A percentile compares a stretch with the other conserved stretches of the same genome.
Evolutionary conservation across 1,140 invertebrate genomes (phyloP).

Genomic region (Drepana arcuata): DNA sequence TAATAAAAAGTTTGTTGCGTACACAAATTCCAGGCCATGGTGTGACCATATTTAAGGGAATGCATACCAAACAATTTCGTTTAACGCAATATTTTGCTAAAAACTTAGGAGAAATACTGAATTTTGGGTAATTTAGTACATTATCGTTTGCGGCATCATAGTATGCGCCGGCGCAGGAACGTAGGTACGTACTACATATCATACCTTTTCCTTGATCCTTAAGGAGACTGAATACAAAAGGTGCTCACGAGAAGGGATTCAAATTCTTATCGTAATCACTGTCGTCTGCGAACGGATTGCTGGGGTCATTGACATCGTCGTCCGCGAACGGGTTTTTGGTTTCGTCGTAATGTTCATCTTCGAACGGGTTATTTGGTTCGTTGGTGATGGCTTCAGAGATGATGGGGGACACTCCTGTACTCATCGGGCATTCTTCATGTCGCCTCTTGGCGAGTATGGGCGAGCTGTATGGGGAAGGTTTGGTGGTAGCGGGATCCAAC

Average conservation of each 20-base stretch:
- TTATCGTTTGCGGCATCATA: too few species aligned
- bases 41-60: too few species aligned
- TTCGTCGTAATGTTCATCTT: slow-evolving; percentile 73
- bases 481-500: slow-evolving; percentile 33
- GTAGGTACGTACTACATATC: too few species aligned
- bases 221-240: too few species aligned
- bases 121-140: too few species aligned
- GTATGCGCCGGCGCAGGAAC: too few species aligned
- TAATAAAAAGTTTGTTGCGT: too few species aligned
- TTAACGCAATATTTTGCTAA: too few species aligned
- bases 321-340: slow-evolving; percentile 72
- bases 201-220: too few species aligned
- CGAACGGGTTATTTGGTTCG: slow-evolving; percentile 70
- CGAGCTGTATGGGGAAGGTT: slow-evolving; percentile 22
- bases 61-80: too few species aligned
- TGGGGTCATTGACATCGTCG: slow-evolving; percentile 51
- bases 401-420: slow-evolving; percentile 17
- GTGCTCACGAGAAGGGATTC: slow-evolving; percentile 74
- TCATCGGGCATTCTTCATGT: slow-evolving; percentile 8
- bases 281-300: slow-evolving; percentile 74
- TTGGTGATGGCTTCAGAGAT: slow-evolving; percentile 64
- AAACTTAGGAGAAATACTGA: too few species aligned
- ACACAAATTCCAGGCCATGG: too few species aligned
- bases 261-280: slow-evolving; percentile 77
- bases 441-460: slow-evolving; percentile 18